These are phyloP conservation scores for Martes flavigula DNA, from an alignment of 2,797 vertebrate species.

Conservation along the genomic window DNA sequence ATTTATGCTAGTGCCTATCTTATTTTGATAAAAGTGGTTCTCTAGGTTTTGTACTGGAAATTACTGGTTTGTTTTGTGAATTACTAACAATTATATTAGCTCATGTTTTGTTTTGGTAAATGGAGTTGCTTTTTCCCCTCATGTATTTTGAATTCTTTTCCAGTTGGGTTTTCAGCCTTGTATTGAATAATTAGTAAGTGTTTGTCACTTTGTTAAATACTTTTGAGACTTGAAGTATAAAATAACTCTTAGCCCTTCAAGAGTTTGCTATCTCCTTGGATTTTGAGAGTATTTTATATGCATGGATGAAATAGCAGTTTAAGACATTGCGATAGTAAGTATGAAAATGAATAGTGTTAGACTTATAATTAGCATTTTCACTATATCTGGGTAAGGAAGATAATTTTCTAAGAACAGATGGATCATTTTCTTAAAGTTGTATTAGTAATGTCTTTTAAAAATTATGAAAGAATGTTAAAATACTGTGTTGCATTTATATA, in stretches of 20 bases:
- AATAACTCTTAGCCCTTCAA: neutral
- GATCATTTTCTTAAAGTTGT: neutral
- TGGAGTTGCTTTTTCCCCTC: neutral
- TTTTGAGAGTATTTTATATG: conserved; percentile 23
- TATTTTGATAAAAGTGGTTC: conserved; percentile 1
- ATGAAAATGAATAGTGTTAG: neutral
- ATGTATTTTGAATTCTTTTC: conserved; percentile 11
- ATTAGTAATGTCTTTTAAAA: neutral
- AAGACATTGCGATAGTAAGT: neutral
- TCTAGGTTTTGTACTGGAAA: neutral
- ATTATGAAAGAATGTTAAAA: neutral
- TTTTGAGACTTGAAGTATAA: conserved; percentile 26
- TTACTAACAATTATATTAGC: neutral
- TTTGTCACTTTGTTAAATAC: conserved; percentile 4
- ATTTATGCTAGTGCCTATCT: neutral
- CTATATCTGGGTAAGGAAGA: neutral
- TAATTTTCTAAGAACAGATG: neutral
- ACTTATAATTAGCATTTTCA: conserved; percentile 28
- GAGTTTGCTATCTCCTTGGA: neutral
- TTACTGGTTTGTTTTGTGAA: neutral
- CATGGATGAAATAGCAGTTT: neutral
- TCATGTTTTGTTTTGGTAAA: conserved; percentile 27
- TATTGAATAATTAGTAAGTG: neutral
- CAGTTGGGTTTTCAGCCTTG: neutral
- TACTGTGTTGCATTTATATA: neutral